Percentiles rank a stretch among this genome's conserved stretches.
Evolutionary conservation across 2,113 vertebrate genomes (phyloP).

Genomic region (Psittacus erithacus): DNA sequence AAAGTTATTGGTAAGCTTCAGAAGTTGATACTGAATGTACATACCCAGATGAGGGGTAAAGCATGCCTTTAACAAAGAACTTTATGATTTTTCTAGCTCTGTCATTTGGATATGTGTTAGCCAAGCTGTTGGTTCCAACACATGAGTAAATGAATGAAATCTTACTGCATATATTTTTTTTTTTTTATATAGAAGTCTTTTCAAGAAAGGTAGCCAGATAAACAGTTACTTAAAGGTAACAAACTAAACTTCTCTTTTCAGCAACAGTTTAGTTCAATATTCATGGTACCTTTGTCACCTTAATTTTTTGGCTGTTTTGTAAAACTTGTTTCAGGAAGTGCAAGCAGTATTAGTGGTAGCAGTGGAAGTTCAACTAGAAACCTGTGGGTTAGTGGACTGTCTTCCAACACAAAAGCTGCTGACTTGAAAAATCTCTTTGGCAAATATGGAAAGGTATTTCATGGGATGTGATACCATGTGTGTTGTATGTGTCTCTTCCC

Average conservation of each 20-base stretch:
- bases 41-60: not conserved
- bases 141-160: not conserved
- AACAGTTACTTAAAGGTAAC: constrained; percentile 52
- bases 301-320: constrained; percentile 60
- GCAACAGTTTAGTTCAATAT: not conserved
- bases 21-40: not conserved
- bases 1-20: not conserved
- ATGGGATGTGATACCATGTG: not conserved
- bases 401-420: constrained; percentile 97
- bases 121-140: not conserved
- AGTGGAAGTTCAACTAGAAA: constrained; percentile 90
- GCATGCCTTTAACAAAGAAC: not conserved
- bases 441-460: constrained; percentile 95
- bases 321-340: constrained; percentile 77
- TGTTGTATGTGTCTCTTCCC: not conserved
- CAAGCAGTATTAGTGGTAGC: constrained; percentile 77
- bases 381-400: constrained; percentile 96
- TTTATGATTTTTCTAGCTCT: not conserved
- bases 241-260: constrained; percentile 39
- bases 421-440: constrained; percentile 98
- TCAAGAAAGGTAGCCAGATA: constrained; percentile 48
- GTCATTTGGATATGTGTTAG: not conserved
- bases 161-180: not conserved
- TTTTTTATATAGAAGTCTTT: constrained; percentile 24
- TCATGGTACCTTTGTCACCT: not conserved